phyloP scores from a whole-genome alignment of 2,797 vertebrate species.

The Pteropus rufus region DNA sequence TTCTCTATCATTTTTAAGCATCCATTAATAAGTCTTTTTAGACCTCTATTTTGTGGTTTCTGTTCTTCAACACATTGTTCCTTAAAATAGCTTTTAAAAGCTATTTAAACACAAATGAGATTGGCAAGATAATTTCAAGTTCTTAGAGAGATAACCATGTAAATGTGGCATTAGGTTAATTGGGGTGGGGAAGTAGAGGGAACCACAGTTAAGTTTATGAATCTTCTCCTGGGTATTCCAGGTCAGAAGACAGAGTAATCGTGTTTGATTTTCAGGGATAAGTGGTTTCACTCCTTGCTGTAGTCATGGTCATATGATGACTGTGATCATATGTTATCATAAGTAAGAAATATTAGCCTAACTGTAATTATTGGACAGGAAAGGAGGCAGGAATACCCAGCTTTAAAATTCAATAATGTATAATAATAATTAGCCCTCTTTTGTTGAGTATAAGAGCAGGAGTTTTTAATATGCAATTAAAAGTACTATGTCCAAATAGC shows the following conservation, averaged over 20 bases:
- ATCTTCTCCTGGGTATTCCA: neutral
- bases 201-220: neutral
- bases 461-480: neutral
- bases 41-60: neutral
- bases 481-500: neutral
- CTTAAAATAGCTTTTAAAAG: conserved; percentile 73
- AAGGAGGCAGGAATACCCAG: conserved; percentile 37
- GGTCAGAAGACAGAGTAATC: neutral
- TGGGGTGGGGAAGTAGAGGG: neutral
- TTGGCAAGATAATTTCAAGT: conserved; percentile 30
- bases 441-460: conserved; percentile 16
- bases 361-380: conserved; percentile 64
- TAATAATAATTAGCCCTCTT: conserved; percentile 69
- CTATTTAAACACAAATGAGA: conserved; percentile 35
- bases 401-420: conserved; percentile 60
- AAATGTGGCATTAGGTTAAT: neutral
- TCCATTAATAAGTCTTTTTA: conserved; percentile 59
- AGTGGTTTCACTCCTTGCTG: conserved; percentile 41
- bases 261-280: conserved; percentile 49
- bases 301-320: conserved; percentile 27
- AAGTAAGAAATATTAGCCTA: conserved; percentile 64
- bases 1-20: conserved; percentile 3
- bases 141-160: conserved; percentile 53
- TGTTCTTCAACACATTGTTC: conserved; percentile 62
- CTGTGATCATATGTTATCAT: conserved; percentile 44